Evolutionary conservation across 2,113 vertebrate species (phyloP).

Genomic region (Sardina pilchardus): DNA sequence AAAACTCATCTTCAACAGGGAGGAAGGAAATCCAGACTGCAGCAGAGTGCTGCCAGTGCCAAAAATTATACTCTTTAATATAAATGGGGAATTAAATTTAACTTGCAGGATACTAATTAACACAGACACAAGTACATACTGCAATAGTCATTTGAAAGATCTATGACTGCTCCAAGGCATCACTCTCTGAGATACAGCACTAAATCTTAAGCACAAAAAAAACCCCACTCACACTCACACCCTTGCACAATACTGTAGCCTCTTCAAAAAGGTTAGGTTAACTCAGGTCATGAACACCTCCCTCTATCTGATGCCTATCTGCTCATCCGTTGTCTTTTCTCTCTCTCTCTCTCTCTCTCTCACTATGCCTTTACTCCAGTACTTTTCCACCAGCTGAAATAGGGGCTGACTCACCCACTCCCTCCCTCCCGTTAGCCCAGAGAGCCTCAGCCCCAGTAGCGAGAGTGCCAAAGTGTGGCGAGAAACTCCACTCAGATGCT

Average conservation of each 20-base stretch:
- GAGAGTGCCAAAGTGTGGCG: conserved; percentile 42
- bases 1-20: neutral
- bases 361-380: conserved; percentile 45
- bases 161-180: neutral
- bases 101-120: neutral
- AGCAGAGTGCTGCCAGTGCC: neutral
- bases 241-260: neutral
- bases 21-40: neutral
- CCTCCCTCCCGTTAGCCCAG: conserved; percentile 42
- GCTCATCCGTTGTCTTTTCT: neutral
- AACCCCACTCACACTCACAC: neutral
- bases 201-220: neutral
- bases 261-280: neutral
- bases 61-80: neutral
- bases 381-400: conserved; percentile 62
- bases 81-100: neutral
- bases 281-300: neutral
- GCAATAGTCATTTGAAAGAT: neutral
- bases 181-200: neutral
- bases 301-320: neutral
- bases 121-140: neutral
- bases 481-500: conserved; percentile 16
- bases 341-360: conserved; percentile 13
- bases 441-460: conserved; percentile 21
- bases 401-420: conserved; percentile 51